Conservation (phyloP, 2,113 vertebrate genomes). For the Phylloscopus trochiloides region DNA sequence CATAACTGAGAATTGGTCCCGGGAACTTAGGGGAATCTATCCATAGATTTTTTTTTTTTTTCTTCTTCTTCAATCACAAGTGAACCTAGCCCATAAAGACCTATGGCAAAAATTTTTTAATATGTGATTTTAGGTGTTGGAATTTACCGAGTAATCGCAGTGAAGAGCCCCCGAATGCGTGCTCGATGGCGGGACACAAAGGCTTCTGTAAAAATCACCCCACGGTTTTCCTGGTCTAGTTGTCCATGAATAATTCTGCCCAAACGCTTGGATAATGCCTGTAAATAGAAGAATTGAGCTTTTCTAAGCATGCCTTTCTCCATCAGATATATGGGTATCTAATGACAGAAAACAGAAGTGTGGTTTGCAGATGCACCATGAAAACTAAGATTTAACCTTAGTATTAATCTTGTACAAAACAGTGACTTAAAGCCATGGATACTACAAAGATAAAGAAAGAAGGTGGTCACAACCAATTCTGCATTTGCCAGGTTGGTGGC, state of each 20-base stretch:
- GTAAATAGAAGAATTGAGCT: not conserved
- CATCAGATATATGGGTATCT: not conserved
- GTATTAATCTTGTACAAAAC: rapidly evolving
- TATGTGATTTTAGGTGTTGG: not conserved
- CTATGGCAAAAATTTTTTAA: not conserved
- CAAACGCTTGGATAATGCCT: constrained; percentile 86
- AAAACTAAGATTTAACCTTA: not conserved
- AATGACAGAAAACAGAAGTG: not conserved
- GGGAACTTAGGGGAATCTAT: not conserved
- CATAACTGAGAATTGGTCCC: not conserved
- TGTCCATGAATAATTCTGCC: constrained; percentile 88
- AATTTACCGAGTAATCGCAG: constrained; percentile 87
- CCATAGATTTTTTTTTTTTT: not conserved
- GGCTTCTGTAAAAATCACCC: constrained; percentile 91
- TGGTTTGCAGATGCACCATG: not conserved
- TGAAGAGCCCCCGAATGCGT: constrained; percentile 91
- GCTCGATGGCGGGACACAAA: constrained; percentile 92
- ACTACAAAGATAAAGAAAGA: not conserved
- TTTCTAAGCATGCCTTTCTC: not conserved
- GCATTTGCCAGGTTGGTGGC: not conserved
- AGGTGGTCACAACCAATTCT: not conserved
- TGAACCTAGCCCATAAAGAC: not conserved
- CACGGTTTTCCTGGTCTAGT: constrained; percentile 88
- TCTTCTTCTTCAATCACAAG: not conserved
- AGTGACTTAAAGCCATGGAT: not conserved